Base-by-base conservation (phyloP, 2,888 invertebrate species). In the Microplitis manilae region DNA sequence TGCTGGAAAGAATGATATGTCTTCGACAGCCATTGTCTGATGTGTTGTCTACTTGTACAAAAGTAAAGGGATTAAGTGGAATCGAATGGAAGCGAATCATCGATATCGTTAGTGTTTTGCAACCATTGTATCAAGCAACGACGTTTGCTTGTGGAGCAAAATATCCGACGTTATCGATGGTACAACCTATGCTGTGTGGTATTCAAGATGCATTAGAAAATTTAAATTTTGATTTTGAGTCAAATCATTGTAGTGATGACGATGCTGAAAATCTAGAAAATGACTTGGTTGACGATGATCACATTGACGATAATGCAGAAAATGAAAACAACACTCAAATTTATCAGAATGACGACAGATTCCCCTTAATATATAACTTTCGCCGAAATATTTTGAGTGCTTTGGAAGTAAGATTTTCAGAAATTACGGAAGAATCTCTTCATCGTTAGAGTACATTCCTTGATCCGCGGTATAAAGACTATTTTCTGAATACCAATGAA, bases 91-190 rank as follows among this genome's bases (percentile, higher is more conserved):
- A 71, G 59, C 67, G 8, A 38, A 61, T 72, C 30, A 8, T 40
- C 13, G 64, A 68, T 15, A 50, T 72, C n/a, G 71, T 75, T 17
- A 13, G 17, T 30, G 20, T 70, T 5, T 68, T 75, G 40, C 40
- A 75, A 62, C 77, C 72, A 8, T n/a, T 75, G 50, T 73, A 77
- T 68, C 38, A 75, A 15, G 77, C 74, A 6, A 65, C 79, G 7
- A 69, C 17, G 67, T 64, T 77, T 40, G 62, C 73, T 15, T 77
- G 73, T 65, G 69, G 71, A n/a, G n/a, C 61, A 8, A 76, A 71
- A 20, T 76, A 70, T 64, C 76, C 70, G 20, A 69, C 70, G 8
- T 13, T 76, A 64, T 76, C 70, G 4, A 76, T 71, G 76, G 30
- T 75, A 60, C 38, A 41, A 41, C 41, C 6, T 8, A 41, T 41